Conservation (phyloP, 2,888 invertebrate species). For the Teinopalpus imperialis region DNA sequence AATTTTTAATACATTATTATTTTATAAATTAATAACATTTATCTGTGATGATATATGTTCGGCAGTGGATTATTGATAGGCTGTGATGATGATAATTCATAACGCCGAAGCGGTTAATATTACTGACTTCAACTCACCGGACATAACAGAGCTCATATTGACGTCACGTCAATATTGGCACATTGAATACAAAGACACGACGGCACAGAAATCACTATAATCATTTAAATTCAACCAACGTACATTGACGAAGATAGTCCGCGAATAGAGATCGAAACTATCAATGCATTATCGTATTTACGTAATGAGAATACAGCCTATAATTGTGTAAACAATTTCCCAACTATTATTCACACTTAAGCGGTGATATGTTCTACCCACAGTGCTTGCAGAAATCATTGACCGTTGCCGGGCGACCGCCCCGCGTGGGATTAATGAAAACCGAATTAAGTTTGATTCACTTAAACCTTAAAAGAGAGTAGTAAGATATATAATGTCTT, state of each 20-base stretch:
- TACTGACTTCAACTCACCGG: no score
- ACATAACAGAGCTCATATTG: slow-evolving; percentile 13
- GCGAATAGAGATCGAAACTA: background rate
- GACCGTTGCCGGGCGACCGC: slow-evolving; percentile 49
- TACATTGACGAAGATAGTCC: slow-evolving; percentile 4
- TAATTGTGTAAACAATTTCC: slow-evolving; percentile 3
- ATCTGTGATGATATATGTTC: no score
- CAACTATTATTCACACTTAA: background rate
- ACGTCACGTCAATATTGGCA: slow-evolving; percentile 31
- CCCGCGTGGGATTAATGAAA: slow-evolving; percentile 44
- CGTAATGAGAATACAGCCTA: slow-evolving; percentile 3
- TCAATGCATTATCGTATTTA: slow-evolving; percentile 5
- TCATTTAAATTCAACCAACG: slow-evolving; percentile 20
- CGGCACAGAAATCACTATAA: slow-evolving; percentile 20
- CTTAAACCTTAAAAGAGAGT: slow-evolving; percentile 31
- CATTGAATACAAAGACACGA: slow-evolving; percentile 11
- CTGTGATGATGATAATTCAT: no score
- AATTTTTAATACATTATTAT: no score
- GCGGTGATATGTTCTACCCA: slow-evolving; percentile 1
- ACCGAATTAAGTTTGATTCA: slow-evolving; percentile 27
- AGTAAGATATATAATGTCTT: slow-evolving; percentile 34
- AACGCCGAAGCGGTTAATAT: no score
- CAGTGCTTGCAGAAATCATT: slow-evolving; percentile 39
- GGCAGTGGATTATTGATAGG: no score
- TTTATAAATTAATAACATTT: no score